These are phyloP conservation scores for Anthonomus grandis DNA, from an alignment of 1,140 invertebrate species.

Conservation along the genomic window DNA sequence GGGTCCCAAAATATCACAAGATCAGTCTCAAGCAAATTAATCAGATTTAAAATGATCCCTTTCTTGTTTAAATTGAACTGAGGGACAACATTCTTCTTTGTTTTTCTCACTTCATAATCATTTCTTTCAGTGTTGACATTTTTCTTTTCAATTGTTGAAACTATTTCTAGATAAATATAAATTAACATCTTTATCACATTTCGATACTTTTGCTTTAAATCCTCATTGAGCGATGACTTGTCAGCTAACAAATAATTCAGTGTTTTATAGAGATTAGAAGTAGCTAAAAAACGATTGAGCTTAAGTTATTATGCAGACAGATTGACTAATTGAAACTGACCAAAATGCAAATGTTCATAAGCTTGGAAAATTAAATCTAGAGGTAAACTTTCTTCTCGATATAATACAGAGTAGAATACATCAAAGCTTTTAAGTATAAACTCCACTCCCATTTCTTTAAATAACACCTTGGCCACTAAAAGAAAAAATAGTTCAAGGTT, in stretches of 20 bases:
- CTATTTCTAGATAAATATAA: slow-evolving; percentile 38
- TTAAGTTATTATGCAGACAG: too few relatives aligned
- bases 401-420: slow-evolving; percentile 52
- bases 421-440: slow-evolving; percentile 62
- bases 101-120: slow-evolving; percentile 25
- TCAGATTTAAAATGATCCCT: slow-evolving; percentile 28
- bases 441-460: slow-evolving; percentile 45
- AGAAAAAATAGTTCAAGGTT: too few relatives aligned
- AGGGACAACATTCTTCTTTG: slow-evolving; percentile 7
- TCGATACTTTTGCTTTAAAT: slow-evolving; percentile 35
- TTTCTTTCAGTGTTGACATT: slow-evolving; percentile 27
- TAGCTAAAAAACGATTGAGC: slow-evolving; percentile 32
- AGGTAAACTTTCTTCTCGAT: slow-evolving; percentile 50
- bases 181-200: slow-evolving; percentile 41
- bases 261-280: slow-evolving; percentile 26
- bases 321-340: too few relatives aligned
- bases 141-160: slow-evolving; percentile 35
- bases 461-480: slow-evolving; percentile 49
- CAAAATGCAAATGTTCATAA: slow-evolving; percentile 49
- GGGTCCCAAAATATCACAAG: slow-evolving; percentile 62
- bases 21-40: slow-evolving; percentile 36
- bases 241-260: slow-evolving; percentile 38
- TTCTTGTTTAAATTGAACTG: slow-evolving; percentile 32
- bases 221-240: slow-evolving; percentile 35
- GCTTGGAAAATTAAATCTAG: slow-evolving; percentile 39